Conservation (phyloP, 2,113 vertebrate species). For the Labrus mixtus region DNA sequence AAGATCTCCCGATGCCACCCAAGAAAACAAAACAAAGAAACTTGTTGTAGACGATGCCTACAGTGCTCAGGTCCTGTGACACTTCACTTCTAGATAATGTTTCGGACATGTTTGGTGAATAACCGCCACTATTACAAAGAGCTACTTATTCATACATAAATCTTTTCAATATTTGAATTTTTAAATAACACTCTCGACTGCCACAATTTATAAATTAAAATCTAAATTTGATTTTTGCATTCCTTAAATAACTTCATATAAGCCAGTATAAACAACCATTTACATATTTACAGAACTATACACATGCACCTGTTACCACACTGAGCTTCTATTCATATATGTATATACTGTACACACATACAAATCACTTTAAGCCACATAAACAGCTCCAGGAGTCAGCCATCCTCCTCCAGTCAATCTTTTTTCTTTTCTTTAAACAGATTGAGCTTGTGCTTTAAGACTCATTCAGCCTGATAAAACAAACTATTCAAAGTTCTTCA, state of each 20-base stretch:
- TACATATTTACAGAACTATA: slow-evolving; percentile 85
- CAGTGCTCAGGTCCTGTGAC: slow-evolving; percentile 56
- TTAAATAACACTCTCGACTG: slow-evolving; percentile 82
- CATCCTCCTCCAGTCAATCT: slow-evolving; percentile 13
- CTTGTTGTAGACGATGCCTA: slow-evolving; percentile 48
- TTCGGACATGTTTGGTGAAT: slow-evolving; percentile 67
- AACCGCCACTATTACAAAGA: slow-evolving; percentile 78
- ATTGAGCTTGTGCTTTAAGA: slow-evolving; percentile 76
- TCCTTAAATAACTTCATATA: slow-evolving; percentile 84
- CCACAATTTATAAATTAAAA: slow-evolving; percentile 85
- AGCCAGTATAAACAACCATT: slow-evolving; percentile 83
- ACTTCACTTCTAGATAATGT: slow-evolving; percentile 57
- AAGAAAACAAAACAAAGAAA: slow-evolving; percentile 6
- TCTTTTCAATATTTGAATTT: slow-evolving; percentile 77
- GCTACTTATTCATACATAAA: slow-evolving; percentile 77
- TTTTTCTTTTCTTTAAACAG: slow-evolving; percentile 9
- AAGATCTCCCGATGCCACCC: slow-evolving; percentile 59
- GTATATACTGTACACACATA: slow-evolving; percentile 62
- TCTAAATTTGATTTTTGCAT: slow-evolving; percentile 83
- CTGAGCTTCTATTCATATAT: slow-evolving; percentile 69
- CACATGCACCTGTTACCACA: slow-evolving; percentile 80
- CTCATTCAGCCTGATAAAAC: slow-evolving; percentile 54
- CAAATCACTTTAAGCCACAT: slow-evolving; percentile 46
- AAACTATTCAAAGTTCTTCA: slow-evolving; percentile 39
- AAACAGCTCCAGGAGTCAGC: slow-evolving; percentile 59